Base-by-base conservation (phyloP, 2,113 vertebrate genomes). In the Spea bombifrons region DNA sequence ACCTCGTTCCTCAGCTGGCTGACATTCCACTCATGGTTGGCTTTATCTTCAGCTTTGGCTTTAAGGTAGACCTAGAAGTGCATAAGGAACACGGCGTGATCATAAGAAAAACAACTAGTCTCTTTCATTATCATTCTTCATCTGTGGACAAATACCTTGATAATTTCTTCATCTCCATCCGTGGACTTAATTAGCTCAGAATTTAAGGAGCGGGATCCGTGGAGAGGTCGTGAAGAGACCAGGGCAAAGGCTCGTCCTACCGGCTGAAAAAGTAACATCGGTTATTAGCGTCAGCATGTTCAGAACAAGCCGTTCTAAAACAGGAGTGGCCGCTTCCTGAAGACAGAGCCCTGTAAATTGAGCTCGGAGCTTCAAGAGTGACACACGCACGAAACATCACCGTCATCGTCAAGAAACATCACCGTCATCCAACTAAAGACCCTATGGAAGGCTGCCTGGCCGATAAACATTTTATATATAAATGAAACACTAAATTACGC, bases 131-230 rank as follows among this genome's bases (percentile, higher is more conserved):
- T 30, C 6, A 7, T 52, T 52, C 50, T 59, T 59, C 10, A 59
- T 15, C 3, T 9, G 16, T 3, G 10, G 50, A 57, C 4, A 2
- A 4, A 15, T 81, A 96, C 96, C 93, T 97, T 98, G 79, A 98
- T 95, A 76, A 97, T 92, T 76, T 98, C 96, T 55, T 96, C 94
- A 0, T 94, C 93, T 3, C 95, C 95, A 0, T 95, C 93, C 0
- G 81, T 87, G n/a, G 90, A 92, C 67, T 96, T 94, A 83, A 94
- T 82, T n/a, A 93, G 87, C 46, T 97, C 94, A 0, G 91, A 89
- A 50, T 89, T 91, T 83, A 92, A 74, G 13, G 86, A 73, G 8
- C 89, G 88, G 10, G 90, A 83, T 8, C 90, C 83, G n/a, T 72
- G 81, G 63, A 82, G 12, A 3, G 93, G 88, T 69, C 87, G 76